Percentiles rank a stretch among this genome's conserved stretches.
These are phyloP conservation scores for Porites divaricata DNA, from an alignment of 92 coral and sea anemone species.

Conservation along the genomic window DNA sequence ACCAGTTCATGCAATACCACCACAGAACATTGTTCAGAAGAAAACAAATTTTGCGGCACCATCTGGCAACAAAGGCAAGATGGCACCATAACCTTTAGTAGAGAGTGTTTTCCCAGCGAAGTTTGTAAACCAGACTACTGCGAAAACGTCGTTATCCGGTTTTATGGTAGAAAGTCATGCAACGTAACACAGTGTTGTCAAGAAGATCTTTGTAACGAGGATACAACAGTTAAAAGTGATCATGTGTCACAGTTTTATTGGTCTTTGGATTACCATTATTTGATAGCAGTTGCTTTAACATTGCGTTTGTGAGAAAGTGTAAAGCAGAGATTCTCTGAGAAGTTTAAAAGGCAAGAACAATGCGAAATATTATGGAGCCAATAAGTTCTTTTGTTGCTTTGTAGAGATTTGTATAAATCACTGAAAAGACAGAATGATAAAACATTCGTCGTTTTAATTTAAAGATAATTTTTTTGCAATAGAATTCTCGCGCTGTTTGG, in stretches of 20 bases:
- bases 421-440: too few species aligned
- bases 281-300: neutral
- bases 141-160: neutral
- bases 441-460: too few species aligned
- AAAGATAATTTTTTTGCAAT: too few species aligned
- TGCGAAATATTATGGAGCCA: too few species aligned
- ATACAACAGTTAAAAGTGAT: neutral
- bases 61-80: neutral
- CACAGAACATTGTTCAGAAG: neutral
- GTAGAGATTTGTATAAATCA: too few species aligned
- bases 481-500: too few species aligned
- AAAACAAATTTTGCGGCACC: constrained; percentile 2
- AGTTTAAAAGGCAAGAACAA: neutral
- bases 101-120: neutral
- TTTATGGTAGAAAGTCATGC: constrained; percentile 23
- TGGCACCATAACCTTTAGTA: constrained; percentile 20
- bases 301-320: neutral
- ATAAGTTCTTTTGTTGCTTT: too few species aligned
- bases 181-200: constrained; percentile 33
- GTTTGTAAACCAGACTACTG: constrained; percentile 25
- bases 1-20: neutral
- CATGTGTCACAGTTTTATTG: neutral
- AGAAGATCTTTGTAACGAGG: constrained; percentile 43
- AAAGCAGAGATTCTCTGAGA: too few species aligned
- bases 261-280: neutral